phyloP scores from a whole-genome alignment of 2,888 invertebrate species.

The Thera britannica region DNA sequence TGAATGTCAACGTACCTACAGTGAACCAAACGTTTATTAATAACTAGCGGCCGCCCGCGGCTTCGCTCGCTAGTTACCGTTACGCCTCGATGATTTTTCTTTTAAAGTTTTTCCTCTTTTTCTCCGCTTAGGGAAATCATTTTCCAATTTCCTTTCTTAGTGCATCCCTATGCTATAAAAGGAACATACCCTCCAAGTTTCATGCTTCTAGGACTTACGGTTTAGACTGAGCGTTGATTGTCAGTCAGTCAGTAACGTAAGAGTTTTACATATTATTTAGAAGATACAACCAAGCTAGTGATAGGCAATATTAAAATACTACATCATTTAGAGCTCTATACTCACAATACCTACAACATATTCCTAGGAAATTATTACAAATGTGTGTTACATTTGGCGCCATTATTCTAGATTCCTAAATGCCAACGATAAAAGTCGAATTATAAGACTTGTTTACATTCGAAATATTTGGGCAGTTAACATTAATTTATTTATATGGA shows the following conservation, averaged over 20 bases:
- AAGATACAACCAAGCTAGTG: background rate
- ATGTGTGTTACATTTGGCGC: conserved; percentile 31
- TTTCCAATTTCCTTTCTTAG: too few species aligned
- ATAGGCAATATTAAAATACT: background rate
- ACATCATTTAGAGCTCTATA: background rate
- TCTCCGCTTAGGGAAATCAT: too few species aligned
- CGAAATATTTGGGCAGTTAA: conserved; percentile 33
- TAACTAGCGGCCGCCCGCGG: too few species aligned
- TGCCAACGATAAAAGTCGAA: conserved; percentile 12
- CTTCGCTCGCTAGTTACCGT: too few species aligned
- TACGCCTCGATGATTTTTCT: too few species aligned
- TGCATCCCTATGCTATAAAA: too few species aligned
- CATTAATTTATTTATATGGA: conserved; percentile 17
- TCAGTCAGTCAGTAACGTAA: too few species aligned
- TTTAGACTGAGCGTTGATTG: too few species aligned
- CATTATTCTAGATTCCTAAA: conserved; percentile 19
- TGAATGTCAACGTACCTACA: conserved; percentile 24
- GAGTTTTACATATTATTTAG: too few species aligned
- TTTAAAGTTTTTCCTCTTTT: too few species aligned
- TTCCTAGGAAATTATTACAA: conserved; percentile 19
- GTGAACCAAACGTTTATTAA: conserved; percentile 12
- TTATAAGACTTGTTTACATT: conserved; percentile 22
- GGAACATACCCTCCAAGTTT: too few species aligned
- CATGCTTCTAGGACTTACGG: too few species aligned
- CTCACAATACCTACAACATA: background rate